Conservation (phyloP, 2,888 invertebrate genomes). For the Lapara coniferarum region DNA sequence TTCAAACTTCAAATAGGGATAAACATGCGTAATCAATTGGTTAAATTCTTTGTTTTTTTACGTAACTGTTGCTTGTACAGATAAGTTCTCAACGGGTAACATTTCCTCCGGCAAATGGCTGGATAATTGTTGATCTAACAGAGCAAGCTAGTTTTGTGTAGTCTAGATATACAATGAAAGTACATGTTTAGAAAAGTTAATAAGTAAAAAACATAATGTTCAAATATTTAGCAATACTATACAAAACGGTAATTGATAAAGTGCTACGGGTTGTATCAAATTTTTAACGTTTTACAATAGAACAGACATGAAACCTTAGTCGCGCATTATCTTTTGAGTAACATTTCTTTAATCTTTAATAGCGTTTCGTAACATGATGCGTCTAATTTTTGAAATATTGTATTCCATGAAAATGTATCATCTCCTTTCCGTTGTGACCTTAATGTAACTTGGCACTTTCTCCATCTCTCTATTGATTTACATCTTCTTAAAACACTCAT, state of each 20-base stretch:
- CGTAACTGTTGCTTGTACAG: background rate
- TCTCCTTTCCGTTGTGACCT: background rate
- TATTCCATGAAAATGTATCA: background rate
- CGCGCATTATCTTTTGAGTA: background rate
- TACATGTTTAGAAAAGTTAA: background rate
- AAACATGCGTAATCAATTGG: conserved; percentile 4
- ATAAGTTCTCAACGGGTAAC: background rate
- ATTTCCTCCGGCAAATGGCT: background rate
- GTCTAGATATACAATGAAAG: background rate
- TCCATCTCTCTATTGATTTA: no score
- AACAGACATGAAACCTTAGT: background rate
- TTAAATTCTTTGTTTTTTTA: background rate
- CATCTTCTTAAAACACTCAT: no score
- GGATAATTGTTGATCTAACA: background rate
- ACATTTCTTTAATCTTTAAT: conserved; percentile 12
- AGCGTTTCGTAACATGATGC: background rate
- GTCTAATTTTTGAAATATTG: conserved; percentile 2
- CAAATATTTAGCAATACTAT: background rate
- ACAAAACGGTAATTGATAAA: conserved; percentile 17
- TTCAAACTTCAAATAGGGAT: conserved; percentile 21
- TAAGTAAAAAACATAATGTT: background rate
- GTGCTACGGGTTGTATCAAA: background rate
- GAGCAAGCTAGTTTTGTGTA: background rate
- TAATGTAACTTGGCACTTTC: background rate
- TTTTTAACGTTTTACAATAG: conserved; percentile 8